Base-by-base conservation (phyloP, 2,113 vertebrate species). In the Ophthalmolycus amberensis region DNA sequence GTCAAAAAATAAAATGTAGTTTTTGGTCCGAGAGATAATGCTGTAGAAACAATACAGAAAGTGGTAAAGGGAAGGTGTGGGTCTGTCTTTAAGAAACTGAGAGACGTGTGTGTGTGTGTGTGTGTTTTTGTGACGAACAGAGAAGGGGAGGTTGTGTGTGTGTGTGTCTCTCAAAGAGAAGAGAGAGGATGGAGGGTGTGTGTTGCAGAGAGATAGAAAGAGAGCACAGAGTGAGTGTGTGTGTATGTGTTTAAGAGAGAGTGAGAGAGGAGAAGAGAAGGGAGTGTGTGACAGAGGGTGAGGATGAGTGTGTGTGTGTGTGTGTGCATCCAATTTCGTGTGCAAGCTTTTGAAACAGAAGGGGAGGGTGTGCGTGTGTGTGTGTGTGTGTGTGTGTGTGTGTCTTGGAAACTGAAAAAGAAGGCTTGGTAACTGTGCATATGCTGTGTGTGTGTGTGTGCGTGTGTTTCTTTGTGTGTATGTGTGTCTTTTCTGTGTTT, bases 341-440 rank as follows among this genome's bases (percentile, higher is more conserved):
- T 72, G 69, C 83, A 88, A 85, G 82, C 87, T 85, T 89, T 91
- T 88, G 88, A 85, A 91, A 86, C 86, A 89, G 82, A 85, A 82
- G 74, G 83, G 80, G 84, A 67, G 85, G 65, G 90, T 74, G 64
- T 63, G 75, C 68, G 79, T 79, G 86, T 87, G 86, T 69, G 89
- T 77, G 76, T 65, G 85, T 75, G 67, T 69, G 79, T 38, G 75
- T 70, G 80, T 80, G 85, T 89, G 86, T 86, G 87, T 88, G 82
- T 87, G 90, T 90, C 70, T 88, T 88, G 83, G 84, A 93, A 92
- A 93, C 84, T 87, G 90, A 90, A 92, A 90, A 92, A 89, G 82
- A 93, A 86, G 90, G 88, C 79, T 91, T 88, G 83, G 82, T 90
- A 83, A 84, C 87, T 88, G 89, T 92, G 88, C 81, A 79, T 92